Conservation (phyloP, 2,797 vertebrate genomes). For the Pogonophryne albipinna region DNA sequence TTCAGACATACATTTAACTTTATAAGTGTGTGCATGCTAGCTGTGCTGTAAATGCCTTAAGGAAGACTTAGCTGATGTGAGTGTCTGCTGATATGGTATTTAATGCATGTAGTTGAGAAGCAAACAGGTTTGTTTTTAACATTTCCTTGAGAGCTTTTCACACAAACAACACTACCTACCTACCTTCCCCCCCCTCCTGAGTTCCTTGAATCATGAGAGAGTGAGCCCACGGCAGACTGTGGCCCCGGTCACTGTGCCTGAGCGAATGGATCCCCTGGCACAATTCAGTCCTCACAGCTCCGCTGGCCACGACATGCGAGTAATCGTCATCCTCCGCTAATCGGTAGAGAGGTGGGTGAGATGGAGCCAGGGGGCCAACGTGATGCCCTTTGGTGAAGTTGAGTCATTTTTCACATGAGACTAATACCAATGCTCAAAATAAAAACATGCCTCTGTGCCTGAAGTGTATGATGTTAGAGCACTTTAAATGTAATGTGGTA, state of each 20-base stretch:
- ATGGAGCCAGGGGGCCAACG: slow-evolving; percentile 23
- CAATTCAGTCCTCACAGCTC: slow-evolving; percentile 26
- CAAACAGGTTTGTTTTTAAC: not conserved
- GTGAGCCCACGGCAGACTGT: slow-evolving; percentile 55
- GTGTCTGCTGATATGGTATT: not conserved
- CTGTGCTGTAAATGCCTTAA: slow-evolving; percentile 4
- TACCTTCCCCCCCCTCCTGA: not conserved
- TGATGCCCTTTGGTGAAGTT: slow-evolving; percentile 33
- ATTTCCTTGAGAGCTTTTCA: not conserved
- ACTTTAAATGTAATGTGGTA: too few species aligned
- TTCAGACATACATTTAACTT: not conserved
- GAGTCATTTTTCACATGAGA: slow-evolving; percentile 43
- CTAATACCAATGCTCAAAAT: slow-evolving; percentile 3
- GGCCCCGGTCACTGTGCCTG: slow-evolving; percentile 45
- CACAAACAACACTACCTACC: not conserved
- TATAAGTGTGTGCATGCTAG: not conserved
- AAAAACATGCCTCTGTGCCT: not conserved
- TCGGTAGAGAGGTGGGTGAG: slow-evolving; percentile 42
- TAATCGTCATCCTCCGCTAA: slow-evolving; percentile 56
- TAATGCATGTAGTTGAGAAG: not conserved
- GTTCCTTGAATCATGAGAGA: slow-evolving; percentile 61
- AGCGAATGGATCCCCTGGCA: slow-evolving; percentile 57
- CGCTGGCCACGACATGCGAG: slow-evolving; percentile 44
- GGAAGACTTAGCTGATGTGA: not conserved
- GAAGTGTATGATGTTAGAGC: not conserved